These are phyloP conservation scores for Eudorcas thomsonii DNA, from an alignment of 2,113 vertebrate species.

Conservation along the genomic window DNA sequence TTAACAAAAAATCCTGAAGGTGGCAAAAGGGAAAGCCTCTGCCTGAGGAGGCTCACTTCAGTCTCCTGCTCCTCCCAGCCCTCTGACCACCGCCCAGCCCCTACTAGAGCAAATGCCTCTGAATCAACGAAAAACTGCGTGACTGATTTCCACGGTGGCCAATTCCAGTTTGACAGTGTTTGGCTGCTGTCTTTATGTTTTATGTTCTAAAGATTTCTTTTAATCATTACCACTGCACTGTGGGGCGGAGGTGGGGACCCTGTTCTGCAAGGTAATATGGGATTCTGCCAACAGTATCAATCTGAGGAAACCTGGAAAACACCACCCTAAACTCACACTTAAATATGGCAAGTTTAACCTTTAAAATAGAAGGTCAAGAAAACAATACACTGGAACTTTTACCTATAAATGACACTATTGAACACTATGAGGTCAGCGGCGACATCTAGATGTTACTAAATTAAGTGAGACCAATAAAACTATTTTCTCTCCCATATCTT, in stretches of 20 bases:
- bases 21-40: rapidly evolving
- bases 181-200: not conserved
- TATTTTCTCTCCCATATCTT: rapidly evolving
- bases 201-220: not conserved
- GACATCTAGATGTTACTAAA: not conserved
- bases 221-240: not conserved
- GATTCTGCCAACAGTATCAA: not conserved
- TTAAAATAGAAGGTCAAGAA: not conserved
- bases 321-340: not conserved
- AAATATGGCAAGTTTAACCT: not conserved
- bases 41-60: not conserved
- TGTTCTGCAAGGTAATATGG: not conserved
- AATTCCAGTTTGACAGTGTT: not conserved
- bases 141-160: not conserved
- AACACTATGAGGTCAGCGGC: not conserved
- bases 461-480: not conserved
- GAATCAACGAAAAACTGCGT: not conserved
- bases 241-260: not conserved
- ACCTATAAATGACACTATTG: not conserved
- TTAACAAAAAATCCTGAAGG: not conserved
- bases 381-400: not conserved
- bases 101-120: not conserved
- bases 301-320: not conserved
- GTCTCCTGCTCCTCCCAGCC: not conserved
- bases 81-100: not conserved